These are phyloP conservation scores for Vanacampus margaritifer DNA, from an alignment of 2,113 vertebrate species.

Conservation along the genomic window DNA sequence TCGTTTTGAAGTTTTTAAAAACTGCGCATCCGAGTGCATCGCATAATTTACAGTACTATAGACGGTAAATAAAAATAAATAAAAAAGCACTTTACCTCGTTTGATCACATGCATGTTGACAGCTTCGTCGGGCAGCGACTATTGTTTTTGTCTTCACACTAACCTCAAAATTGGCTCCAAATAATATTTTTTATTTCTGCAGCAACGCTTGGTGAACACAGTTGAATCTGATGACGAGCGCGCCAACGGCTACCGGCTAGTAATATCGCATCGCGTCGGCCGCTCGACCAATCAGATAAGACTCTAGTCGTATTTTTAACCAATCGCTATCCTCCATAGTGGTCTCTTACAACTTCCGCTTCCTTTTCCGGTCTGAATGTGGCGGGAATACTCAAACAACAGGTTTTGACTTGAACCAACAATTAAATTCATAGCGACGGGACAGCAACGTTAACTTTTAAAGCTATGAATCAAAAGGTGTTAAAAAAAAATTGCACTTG, in stretches of 20 bases:
- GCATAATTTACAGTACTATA: neutral
- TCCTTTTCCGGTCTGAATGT: neutral
- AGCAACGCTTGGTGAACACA: neutral
- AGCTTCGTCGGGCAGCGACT: neutral
- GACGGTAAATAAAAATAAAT: conserved; percentile 18
- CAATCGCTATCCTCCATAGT: conserved; percentile 24
- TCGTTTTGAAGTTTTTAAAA: neutral
- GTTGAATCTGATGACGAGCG: conserved; percentile 47
- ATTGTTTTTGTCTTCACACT: neutral
- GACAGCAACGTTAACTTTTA: too few relatives aligned
- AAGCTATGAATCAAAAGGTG: too few relatives aligned
- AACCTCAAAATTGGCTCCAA: neutral
- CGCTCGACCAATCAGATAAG: conserved; percentile 53
- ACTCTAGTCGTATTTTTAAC: neutral
- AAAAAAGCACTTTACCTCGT: conserved; percentile 73
- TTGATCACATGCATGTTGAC: conserved; percentile 88
- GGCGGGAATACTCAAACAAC: conserved; percentile 45
- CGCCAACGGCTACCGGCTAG: conserved; percentile 46
- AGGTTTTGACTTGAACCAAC: neutral
- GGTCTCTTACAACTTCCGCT: neutral
- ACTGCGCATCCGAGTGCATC: too few relatives aligned
- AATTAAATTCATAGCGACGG: too few relatives aligned
- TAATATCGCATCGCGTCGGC: conserved; percentile 6
- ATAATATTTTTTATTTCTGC: neutral
- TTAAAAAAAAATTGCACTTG: too few relatives aligned